Evolutionary conservation across 1,140 invertebrate genomes (phyloP).

Genomic region (Anastrepha obliqua): DNA sequence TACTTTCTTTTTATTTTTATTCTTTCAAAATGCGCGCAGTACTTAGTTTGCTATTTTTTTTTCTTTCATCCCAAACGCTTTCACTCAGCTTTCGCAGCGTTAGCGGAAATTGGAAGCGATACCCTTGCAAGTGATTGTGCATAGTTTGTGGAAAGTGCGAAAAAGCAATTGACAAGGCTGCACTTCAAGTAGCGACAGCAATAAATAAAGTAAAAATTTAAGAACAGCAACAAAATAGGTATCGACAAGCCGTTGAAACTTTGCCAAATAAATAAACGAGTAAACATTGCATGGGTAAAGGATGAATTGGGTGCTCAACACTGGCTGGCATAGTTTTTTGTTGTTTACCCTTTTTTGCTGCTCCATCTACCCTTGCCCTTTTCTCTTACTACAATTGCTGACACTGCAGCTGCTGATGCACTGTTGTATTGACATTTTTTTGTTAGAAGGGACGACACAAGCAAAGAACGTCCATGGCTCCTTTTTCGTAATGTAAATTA

Average conservation of each 20-base stretch:
- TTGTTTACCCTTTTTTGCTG: no score
- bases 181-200: background rate
- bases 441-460: no score
- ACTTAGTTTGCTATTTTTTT: background rate
- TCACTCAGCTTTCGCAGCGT: background rate
- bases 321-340: background rate
- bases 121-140: constrained; percentile 25
- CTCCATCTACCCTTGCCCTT: no score
- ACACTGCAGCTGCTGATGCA: no score
- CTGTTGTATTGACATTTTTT: no score
- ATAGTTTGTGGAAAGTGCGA: constrained; percentile 43
- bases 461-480: no score
- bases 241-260: constrained; percentile 20
- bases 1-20: constrained; percentile 4
- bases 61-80: background rate
- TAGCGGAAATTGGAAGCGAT: constrained; percentile 45
- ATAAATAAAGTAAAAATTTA: background rate
- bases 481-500: no score
- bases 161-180: constrained; percentile 30
- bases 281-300: background rate
- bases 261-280: background rate
- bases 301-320: background rate
- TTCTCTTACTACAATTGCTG: no score
- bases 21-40: background rate
- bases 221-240: background rate